Percentiles rank a stretch among this genome's conserved stretches.
Conservation (phyloP, 2,797 vertebrate genomes). For the Cossypha polioptera region DNA sequence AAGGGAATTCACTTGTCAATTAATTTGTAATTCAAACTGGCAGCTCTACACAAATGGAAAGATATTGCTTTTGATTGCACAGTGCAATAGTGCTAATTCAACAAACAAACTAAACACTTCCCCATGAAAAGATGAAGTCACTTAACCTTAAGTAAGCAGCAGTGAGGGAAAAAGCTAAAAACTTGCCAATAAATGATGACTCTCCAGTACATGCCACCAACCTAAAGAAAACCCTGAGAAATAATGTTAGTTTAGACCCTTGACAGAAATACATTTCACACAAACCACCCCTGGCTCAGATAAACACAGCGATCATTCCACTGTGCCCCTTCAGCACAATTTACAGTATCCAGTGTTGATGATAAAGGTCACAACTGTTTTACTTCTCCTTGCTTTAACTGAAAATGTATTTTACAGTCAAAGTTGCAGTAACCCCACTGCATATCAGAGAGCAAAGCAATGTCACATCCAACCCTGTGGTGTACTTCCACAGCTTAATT, state of each 20-base stretch:
- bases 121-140: background rate
- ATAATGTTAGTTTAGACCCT: background rate
- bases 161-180: background rate
- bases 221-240: background rate
- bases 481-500: background rate
- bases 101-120: background rate
- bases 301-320: rapidly evolving
- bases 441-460: background rate
- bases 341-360: background rate
- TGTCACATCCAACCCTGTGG: background rate
- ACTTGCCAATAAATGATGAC: background rate
- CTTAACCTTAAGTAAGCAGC: background rate
- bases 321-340: background rate
- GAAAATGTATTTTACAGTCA: background rate
- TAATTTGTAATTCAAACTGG: background rate
- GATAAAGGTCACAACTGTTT: background rate
- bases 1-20: background rate
- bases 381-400: background rate
- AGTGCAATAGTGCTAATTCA: background rate
- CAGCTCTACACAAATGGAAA: background rate
- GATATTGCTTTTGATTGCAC: background rate
- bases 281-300: background rate
- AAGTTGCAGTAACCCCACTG: background rate
- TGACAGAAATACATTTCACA: background rate
- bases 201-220: background rate